Percentiles rank a stretch among this genome's conserved stretches.
phyloP scores from a whole-genome alignment of 2,113 vertebrate species.

The Spizaetus ornatus region DNA sequence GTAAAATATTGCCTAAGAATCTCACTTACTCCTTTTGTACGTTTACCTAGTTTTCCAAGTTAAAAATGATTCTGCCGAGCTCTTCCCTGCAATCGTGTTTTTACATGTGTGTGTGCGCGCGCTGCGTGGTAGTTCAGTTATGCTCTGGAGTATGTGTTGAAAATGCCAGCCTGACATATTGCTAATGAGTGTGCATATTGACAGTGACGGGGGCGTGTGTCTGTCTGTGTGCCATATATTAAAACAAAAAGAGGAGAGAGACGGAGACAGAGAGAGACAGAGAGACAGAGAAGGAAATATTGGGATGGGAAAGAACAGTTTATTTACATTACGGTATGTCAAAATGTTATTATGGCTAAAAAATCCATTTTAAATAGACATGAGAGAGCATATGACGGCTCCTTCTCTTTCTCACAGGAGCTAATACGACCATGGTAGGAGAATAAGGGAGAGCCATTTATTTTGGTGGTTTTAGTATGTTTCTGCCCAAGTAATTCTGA shows the following conservation, averaged over 20 bases:
- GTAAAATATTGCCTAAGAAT: not conserved
- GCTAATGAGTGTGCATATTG: constrained; percentile 73
- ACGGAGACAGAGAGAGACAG: constrained; percentile 47
- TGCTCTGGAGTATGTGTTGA: constrained; percentile 65
- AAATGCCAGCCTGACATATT: constrained; percentile 70
- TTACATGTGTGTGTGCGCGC: not conserved
- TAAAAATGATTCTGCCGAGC: not conserved
- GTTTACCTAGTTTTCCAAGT: not conserved
- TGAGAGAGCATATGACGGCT: not conserved
- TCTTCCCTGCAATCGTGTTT: constrained; percentile 4
- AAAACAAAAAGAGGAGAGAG: constrained; percentile 53
- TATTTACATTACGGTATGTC: constrained; percentile 70
- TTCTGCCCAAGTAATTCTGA: not conserved
- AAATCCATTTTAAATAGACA: constrained; percentile 51
- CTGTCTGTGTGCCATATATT: constrained; percentile 49
- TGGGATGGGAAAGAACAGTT: constrained; percentile 61
- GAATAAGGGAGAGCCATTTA: not conserved
- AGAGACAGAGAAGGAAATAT: constrained; percentile 55
- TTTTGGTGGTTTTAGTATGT: not conserved
- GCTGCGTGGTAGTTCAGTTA: constrained; percentile 53
- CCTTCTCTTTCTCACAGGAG: not conserved
- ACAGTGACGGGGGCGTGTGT: constrained; percentile 63
- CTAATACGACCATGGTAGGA: not conserved
- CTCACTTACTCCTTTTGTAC: not conserved
- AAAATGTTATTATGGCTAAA: constrained; percentile 41